Base-by-base conservation (phyloP, 2,888 invertebrate genomes). In the Drosophila histrio region DNA sequence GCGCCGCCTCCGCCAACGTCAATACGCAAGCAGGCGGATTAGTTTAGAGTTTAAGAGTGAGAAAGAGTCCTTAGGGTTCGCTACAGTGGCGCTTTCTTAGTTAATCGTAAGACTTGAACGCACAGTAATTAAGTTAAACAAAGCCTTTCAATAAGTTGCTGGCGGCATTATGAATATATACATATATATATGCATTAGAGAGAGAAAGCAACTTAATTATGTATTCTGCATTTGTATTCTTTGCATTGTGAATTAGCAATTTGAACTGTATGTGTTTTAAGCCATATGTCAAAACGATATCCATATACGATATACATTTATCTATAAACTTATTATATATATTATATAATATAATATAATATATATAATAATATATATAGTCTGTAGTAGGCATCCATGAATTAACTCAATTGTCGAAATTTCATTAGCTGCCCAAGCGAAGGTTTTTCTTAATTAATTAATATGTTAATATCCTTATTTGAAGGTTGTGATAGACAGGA, bases 1-100 rank as follows among this genome's bases (percentile, higher is more conserved):
- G 90, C 90, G 70, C 90, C 90, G 24, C 90, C 90, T 15, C 90
- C 90, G 19, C 90, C 90, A 15, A 82, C 81, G 39, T 52, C 52
- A 63, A 72, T 78, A 59, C 90, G 90, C 60, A 90, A 90, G 62
- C 82, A 72, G 56, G 53, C 72, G 26, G 90, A 90, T 54, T 90
- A 85, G 70, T 39, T 59, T 61, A 58, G 46, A 41, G 44, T 43
- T 59, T 22, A 3, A 49, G 52, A 38, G 52, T 41, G 49, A 19
- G 17, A 50, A 39, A 50, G 66, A 68, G 65, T 75, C 75, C 75
- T 80, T 72, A 66, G 66, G 60, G 62, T 52, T 44, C 30, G 58
- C 41, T 52, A 60, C 36, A 57, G 44, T 69, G 70, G 64, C 75
- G 75, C 72, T 68, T 69, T 53, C 59, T 69, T 60, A 53, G 52